Base-by-base conservation (phyloP, 2,888 invertebrate genomes). In the Electrophaes corylata region DNA sequence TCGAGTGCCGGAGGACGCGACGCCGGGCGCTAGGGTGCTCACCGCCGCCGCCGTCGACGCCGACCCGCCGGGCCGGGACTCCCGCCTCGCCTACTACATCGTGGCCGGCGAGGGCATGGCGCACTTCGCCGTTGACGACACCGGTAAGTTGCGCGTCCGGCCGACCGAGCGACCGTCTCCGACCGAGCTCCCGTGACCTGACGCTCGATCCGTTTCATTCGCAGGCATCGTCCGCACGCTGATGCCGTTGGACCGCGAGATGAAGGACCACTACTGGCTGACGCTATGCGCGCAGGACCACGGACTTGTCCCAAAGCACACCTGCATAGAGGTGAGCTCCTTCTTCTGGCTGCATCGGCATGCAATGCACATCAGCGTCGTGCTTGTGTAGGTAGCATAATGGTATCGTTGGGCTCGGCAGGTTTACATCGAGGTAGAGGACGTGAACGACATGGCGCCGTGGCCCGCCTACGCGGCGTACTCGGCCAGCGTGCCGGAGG, bases 391-490 rank as follows among this genome's bases (percentile, higher is more conserved):
- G n/a, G n/a, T n/a, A n/a, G n/a, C n/a, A n/a, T n/a, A n/a, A n/a
- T n/a, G n/a, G n/a, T n/a, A n/a, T n/a, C n/a, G n/a, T n/a, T 12
- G n/a, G 3, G 33, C 33, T n/a, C 2, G 31, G 60, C 76, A 88
- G 85, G 86, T 91, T 56, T 89, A 82, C 81, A 73, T 92, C 40
- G 95, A 96, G 79, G 96, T 99, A 65, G 91, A 95, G 70, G 98
- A 99, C 90, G 96, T 96, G 78, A 99, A 99, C 91, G 99, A 99
- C 92, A 97, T 98, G 93, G 95, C 95, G 40, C 99, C 99, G 51
- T 93, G 98, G 86, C 97, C 98, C 62, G 94, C 94, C 71, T 94
- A 94, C 72, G 97, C 99, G 11, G 95, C 96, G 59, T 99, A 98
- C 91, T 94, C 95, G 80, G 96, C 96, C 2, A 93, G 93, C 26